Evolutionary conservation across 2,888 invertebrate species (phyloP).

Genomic region (Dolomedes plantarius): DNA sequence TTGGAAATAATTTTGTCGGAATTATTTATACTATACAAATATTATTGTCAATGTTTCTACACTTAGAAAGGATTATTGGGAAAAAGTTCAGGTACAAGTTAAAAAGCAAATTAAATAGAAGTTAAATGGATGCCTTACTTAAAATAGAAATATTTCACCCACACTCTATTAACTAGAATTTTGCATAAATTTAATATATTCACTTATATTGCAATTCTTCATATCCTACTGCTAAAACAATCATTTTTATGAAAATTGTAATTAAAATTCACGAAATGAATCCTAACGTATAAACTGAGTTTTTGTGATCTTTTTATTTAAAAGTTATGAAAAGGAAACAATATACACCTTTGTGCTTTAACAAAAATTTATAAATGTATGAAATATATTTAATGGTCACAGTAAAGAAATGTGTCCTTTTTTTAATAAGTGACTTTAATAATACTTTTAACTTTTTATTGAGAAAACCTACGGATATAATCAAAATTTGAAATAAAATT

Average conservation of each 20-base stretch:
- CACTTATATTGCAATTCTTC: background rate
- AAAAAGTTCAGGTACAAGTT: background rate
- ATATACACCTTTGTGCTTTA: background rate
- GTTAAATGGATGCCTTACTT: background rate
- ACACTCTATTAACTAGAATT: no score
- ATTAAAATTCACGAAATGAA: background rate
- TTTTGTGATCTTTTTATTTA: background rate
- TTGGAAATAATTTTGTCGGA: background rate
- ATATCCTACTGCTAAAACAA: background rate
- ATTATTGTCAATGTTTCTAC: background rate
- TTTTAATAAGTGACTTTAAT: no score
- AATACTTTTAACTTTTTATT: no score
- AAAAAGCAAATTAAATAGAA: background rate
- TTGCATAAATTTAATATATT: no score
- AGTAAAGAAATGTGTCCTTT: no score
- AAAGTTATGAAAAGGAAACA: background rate
- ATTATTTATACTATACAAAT: background rate
- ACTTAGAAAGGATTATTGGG: background rate
- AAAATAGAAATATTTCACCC: background rate
- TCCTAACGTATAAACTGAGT: background rate
- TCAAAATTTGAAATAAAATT: no score
- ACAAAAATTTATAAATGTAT: background rate
- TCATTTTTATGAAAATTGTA: background rate
- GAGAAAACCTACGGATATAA: no score
- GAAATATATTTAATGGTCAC: background rate